phyloP scores from a whole-genome alignment of 2,888 invertebrate species.

The Megalurothrips usitatus region DNA sequence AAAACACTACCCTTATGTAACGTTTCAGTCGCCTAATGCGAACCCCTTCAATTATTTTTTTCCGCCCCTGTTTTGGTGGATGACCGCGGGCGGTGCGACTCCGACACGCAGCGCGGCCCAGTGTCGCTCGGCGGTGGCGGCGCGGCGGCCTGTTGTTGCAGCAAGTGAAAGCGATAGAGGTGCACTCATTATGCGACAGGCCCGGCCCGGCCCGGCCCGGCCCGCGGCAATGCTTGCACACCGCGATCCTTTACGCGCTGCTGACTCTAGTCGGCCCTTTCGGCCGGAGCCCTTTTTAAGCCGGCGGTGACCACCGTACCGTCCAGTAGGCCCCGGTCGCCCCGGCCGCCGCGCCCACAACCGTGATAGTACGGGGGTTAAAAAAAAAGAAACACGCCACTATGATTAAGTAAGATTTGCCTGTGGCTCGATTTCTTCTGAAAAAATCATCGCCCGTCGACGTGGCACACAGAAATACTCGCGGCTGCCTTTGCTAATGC shows the following conservation, averaged over 20 bases:
- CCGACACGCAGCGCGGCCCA: too few relatives aligned
- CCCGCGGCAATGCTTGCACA: not conserved
- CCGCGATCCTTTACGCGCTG: not conserved
- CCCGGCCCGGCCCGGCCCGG: not conserved
- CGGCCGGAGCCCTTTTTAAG: not conserved
- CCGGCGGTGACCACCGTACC: not conserved
- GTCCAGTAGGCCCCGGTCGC: not conserved
- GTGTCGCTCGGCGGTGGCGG: not conserved
- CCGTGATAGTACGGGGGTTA: not conserved
- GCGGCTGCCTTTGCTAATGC: too few relatives aligned
- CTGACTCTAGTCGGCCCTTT: not conserved
- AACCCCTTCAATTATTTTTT: too few relatives aligned
- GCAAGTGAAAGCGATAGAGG: not conserved
- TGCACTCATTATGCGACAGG: not conserved
- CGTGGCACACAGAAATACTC: too few relatives aligned
- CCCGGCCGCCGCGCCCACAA: too few relatives aligned
- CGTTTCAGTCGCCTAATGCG: too few relatives aligned
- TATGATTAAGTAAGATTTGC: too few relatives aligned
- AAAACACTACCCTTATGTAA: too few relatives aligned
- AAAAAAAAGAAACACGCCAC: not conserved
- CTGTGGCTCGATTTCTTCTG: too few relatives aligned
- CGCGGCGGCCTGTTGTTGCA: not conserved
- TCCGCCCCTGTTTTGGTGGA: too few relatives aligned
- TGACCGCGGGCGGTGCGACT: too few relatives aligned
- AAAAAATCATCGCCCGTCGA: too few relatives aligned